These are phyloP conservation scores for Cacatua alba DNA, from an alignment of 2,113 vertebrate genomes.

Conservation along the genomic window DNA sequence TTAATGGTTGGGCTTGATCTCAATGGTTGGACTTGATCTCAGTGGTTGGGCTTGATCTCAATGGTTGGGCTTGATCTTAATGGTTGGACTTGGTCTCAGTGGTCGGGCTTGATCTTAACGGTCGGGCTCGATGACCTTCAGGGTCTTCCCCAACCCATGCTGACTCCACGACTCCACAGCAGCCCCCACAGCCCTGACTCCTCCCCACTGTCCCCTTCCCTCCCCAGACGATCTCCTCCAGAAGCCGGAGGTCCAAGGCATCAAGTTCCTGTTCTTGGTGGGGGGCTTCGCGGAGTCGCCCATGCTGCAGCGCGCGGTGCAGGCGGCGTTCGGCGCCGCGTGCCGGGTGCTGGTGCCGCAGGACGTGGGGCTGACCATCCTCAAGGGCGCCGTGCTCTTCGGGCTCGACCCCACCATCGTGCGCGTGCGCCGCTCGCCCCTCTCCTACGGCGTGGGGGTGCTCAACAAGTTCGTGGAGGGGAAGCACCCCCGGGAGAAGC, in stretches of 20 bases:
- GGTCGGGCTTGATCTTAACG: too few relatives aligned
- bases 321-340: slow-evolving; percentile 77
- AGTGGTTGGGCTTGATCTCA: too few relatives aligned
- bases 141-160: background rate
- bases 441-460: slow-evolving; percentile 93
- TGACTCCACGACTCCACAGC: accelerated
- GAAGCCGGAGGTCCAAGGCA: slow-evolving; percentile 84
- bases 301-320: slow-evolving; percentile 88
- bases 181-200: background rate
- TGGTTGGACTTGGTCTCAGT: too few relatives aligned
- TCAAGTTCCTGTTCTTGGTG: slow-evolving; percentile 94
- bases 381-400: slow-evolving; percentile 95
- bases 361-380: slow-evolving; percentile 92
- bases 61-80: too few relatives aligned
- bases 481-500: slow-evolving; percentile 88
- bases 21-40: too few relatives aligned
- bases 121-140: background rate
- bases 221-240: slow-evolving; percentile 82
- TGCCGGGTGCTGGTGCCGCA: slow-evolving; percentile 94
- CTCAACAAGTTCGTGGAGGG: slow-evolving; percentile 92
- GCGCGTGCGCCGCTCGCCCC: slow-evolving; percentile 88
- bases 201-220: background rate
- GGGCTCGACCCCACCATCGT: slow-evolving; percentile 93
- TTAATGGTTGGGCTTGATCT: too few relatives aligned
- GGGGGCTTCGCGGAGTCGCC: slow-evolving; percentile 94